A percentile compares a stretch with the other conserved stretches of the same genome.
Conservation (phyloP, 2,888 invertebrate genomes). For the Invenusta paracnida region DNA sequence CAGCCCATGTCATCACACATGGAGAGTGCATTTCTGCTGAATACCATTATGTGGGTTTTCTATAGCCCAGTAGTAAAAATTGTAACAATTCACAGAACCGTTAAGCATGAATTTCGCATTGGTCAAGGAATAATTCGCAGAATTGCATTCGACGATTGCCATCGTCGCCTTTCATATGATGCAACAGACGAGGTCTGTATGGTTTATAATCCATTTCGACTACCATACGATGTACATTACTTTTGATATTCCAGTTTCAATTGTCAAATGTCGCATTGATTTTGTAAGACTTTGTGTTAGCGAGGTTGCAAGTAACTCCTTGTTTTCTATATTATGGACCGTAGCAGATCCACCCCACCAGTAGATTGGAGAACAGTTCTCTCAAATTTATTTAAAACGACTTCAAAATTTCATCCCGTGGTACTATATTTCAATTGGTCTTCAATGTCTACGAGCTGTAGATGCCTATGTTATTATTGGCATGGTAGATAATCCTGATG, state of each 20-base stretch:
- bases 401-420: not conserved
- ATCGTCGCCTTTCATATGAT: not conserved
- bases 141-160: not conserved
- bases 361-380: not conserved
- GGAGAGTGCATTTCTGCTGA: not conserved
- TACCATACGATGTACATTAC: not conserved
- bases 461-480: too few relatives aligned
- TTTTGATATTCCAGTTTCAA: not conserved
- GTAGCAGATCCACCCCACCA: not conserved
- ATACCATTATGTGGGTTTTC: not conserved
- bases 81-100: too few relatives aligned
- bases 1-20: not conserved
- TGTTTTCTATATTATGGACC: not conserved
- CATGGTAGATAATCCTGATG: too few relatives aligned
- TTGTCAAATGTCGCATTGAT: not conserved
- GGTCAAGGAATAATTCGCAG: not conserved
- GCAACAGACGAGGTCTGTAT: not conserved
- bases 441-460: too few relatives aligned
- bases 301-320: too few relatives aligned
- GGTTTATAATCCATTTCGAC: not conserved
- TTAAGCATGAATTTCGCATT: not conserved
- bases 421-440: not conserved
- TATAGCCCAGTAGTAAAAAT: not conserved
- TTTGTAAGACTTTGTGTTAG: too few relatives aligned
- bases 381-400: not conserved